phyloP scores from a whole-genome alignment of 2,797 vertebrate genomes.

The Astyanax mexicanus region DNA sequence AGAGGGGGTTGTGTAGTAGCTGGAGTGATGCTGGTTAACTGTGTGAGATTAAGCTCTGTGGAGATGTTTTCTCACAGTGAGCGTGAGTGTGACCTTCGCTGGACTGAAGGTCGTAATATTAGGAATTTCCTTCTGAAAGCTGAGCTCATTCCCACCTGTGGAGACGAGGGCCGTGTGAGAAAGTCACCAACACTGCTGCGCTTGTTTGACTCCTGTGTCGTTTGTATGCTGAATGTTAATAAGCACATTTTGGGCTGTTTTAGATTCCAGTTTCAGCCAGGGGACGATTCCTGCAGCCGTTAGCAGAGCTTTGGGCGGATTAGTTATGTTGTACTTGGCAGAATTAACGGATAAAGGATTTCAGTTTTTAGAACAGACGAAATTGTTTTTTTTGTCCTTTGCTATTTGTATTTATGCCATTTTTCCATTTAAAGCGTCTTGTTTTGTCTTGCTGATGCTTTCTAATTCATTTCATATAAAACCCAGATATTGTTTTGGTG shows the following conservation, averaged over 20 bases:
- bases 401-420: neutral
- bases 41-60: slow-evolving; percentile 23
- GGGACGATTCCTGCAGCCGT: neutral
- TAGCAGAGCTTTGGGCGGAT: neutral
- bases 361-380: no score
- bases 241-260: neutral
- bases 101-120: slow-evolving; percentile 13
- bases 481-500: no score
- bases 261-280: slow-evolving; percentile 1
- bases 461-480: no score
- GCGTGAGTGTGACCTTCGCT: neutral
- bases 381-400: slow-evolving; percentile 41
- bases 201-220: neutral
- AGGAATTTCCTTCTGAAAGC: slow-evolving; percentile 31
- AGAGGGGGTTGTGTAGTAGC: slow-evolving; percentile 43
- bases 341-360: neutral
- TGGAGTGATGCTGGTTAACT: slow-evolving; percentile 38
- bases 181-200: slow-evolving; percentile 11
- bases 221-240: slow-evolving; percentile 22
- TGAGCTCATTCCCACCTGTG: slow-evolving; percentile 10
- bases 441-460: no score
- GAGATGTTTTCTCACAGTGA: neutral
- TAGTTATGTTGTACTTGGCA: neutral
- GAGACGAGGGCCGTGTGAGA: slow-evolving; percentile 2
- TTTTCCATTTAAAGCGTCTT: no score